Conservation (phyloP, 2,888 invertebrate genomes). For the Hemaris fuciformis region DNA sequence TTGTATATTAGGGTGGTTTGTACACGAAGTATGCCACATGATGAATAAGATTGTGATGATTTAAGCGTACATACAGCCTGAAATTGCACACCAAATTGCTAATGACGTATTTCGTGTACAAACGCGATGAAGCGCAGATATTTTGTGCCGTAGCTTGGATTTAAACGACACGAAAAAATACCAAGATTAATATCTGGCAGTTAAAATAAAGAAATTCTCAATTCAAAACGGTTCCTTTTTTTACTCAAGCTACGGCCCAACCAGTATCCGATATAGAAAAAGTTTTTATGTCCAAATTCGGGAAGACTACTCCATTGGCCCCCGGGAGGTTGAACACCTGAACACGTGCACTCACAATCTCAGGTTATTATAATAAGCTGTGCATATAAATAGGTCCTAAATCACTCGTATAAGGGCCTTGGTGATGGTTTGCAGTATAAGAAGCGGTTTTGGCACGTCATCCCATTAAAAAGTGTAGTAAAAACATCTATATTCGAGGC, state of each 20-base stretch:
- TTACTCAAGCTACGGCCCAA: neutral
- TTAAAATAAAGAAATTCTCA: too few species aligned
- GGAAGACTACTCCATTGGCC: conserved; percentile 64
- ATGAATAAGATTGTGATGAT: neutral
- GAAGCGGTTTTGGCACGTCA: neutral
- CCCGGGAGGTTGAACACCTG: conserved; percentile 44
- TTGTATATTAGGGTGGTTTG: neutral
- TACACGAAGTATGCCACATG: neutral
- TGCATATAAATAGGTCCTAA: neutral
- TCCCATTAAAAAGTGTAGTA: neutral
- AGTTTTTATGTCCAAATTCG: conserved; percentile 33
- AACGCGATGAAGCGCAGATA: neutral
- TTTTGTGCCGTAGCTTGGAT: neutral
- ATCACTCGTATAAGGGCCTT: neutral
- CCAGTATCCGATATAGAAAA: conserved; percentile 4
- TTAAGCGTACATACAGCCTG: conserved; percentile 4
- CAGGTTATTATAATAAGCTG: neutral
- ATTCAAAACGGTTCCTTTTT: too few species aligned
- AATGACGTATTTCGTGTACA: neutral
- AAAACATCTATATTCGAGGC: too few species aligned
- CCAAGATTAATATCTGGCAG: too few species aligned
- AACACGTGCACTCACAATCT: neutral
- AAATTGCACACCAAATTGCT: neutral
- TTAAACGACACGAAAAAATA: neutral
- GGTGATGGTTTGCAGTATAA: neutral